Percentiles rank a stretch among this genome's conserved stretches.
Conservation (phyloP, 2,888 invertebrate genomes). For the Tenodera sinensis region DNA sequence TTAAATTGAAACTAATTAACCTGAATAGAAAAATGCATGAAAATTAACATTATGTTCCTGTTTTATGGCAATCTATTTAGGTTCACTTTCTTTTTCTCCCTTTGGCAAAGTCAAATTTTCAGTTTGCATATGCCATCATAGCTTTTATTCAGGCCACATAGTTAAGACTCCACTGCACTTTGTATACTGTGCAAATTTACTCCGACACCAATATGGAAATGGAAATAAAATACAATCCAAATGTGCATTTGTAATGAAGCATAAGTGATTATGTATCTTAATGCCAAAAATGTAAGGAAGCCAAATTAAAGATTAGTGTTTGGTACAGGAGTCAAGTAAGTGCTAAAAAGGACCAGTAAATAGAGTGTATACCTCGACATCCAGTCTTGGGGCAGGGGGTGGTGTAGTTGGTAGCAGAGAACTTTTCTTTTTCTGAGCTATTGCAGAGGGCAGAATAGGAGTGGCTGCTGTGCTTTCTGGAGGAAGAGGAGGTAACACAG, state of each 20-base stretch:
- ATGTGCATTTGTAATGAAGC: not conserved
- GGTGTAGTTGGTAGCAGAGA: slow-evolving; percentile 55
- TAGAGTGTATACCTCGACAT: slow-evolving; percentile 53
- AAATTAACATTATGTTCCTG: no score
- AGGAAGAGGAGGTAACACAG: slow-evolving; percentile 50
- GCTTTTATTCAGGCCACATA: not conserved
- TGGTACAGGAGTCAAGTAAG: not conserved
- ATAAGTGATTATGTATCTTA: not conserved
- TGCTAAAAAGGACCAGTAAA: not conserved
- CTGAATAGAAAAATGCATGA: no score
- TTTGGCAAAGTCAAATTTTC: no score
- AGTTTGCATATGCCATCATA: no score
- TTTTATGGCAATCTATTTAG: no score
- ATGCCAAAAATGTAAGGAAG: not conserved
- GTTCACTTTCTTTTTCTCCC: no score
- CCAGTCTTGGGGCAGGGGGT: slow-evolving; percentile 52
- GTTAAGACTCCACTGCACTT: not conserved
- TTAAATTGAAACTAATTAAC: no score
- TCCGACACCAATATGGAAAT: slow-evolving; percentile 1
- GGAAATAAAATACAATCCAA: not conserved
- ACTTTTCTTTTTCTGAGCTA: slow-evolving; percentile 46
- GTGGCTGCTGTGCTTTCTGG: slow-evolving; percentile 46
- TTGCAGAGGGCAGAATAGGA: slow-evolving; percentile 50
- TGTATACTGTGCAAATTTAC: slow-evolving; percentile 5
- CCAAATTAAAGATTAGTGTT: not conserved